Base-by-base conservation (phyloP, 2,888 invertebrate genomes). In the Drosophila quinaria region DNA sequence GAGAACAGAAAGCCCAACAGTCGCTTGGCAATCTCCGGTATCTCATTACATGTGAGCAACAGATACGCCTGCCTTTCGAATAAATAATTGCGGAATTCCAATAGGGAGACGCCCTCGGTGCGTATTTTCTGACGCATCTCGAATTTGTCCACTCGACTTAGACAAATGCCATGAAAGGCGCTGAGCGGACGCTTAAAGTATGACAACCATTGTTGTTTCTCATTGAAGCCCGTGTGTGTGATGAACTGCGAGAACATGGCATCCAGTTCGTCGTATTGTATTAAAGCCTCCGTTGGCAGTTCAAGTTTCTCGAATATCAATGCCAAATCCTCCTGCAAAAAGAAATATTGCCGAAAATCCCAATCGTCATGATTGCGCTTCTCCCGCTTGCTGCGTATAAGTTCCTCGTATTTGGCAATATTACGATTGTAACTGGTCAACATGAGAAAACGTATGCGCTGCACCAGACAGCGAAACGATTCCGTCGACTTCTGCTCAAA, bases 191-290 rank as follows among this genome's bases (percentile, higher is more conserved):
- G 95, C 90, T 96, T 96, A 91, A 98, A 98, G 39, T 95, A 95
- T 66, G 94, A 94, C 78, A 98, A 93, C 98, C 98, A 98, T 66
- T 95, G 95, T 62, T 97, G 97, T 90, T 96, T 95, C 89, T 97
- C 97, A 70, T 97, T 96, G 76, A 97, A 95, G 90, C 97, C 96
- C n/a, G 97, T 97, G 93, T 98, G 98, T 79, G 98, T 95, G 61
- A 99, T 96, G 93, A 98, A 98, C 93, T 99, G 98, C 2, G 98
- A 98, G 92, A 99, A 98, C 81, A 99, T 94, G 54, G 98, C 98
- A 93, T 99, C 98, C 90, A 99, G 94, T 93, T 99, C 99, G 92
- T 99, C 99, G 92, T 98, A 99, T 91, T 99, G 99, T 61, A 99
- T 97, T 80, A 99, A 93, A 13, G 98, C 97, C 93, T 99, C 98